phyloP scores from a whole-genome alignment of 2,888 invertebrate genomes.

The Cantharis nigra region DNA sequence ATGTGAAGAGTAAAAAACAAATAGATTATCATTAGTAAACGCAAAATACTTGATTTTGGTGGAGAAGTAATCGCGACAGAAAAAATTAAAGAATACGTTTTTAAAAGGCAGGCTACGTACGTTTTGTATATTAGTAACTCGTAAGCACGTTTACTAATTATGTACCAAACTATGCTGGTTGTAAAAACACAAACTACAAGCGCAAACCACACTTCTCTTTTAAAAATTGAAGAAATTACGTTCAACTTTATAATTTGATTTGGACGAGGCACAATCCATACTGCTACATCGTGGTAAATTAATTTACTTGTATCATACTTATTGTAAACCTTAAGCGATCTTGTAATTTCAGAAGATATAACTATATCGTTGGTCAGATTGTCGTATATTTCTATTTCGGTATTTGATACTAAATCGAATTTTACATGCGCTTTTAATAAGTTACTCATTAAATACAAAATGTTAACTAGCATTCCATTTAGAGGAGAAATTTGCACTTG shows the following conservation, averaged over 20 bases:
- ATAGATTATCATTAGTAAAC: background rate
- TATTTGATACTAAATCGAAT: background rate
- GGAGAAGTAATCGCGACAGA: background rate
- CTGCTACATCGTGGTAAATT: background rate
- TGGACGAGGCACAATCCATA: background rate
- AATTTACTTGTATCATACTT: background rate
- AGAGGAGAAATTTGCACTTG: background rate
- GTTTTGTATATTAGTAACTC: background rate
- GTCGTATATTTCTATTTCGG: background rate
- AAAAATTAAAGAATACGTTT: background rate
- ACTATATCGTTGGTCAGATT: background rate
- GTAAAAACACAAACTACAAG: background rate
- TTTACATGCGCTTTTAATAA: background rate
- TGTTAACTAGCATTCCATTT: background rate
- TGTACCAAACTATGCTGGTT: background rate
- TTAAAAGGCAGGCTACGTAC: background rate
- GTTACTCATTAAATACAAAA: background rate
- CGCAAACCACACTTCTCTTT: background rate
- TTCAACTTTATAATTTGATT: background rate
- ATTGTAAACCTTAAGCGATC: background rate
- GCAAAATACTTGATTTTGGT: background rate
- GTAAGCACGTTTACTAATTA: background rate
- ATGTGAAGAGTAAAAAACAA: conserved; percentile 1
- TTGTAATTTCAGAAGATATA: background rate
- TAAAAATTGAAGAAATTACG: background rate